Evolutionary conservation across 2,113 vertebrate genomes (phyloP).

Genomic region (Eupsittula cactorum): DNA sequence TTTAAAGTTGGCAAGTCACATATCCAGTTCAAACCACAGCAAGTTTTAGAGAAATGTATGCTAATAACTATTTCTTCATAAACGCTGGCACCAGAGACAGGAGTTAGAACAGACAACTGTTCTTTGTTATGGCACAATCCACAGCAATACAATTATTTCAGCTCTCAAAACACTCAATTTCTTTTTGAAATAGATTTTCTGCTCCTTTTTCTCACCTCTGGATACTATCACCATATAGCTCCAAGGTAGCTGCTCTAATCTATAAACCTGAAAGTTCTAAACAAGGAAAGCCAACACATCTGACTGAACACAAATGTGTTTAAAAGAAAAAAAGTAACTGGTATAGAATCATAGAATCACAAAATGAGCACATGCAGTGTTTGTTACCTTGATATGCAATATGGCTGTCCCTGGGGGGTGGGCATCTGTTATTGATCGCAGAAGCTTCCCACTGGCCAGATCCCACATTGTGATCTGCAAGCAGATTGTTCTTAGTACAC

Average conservation of each 20-base stretch:
- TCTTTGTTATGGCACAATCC: not conserved
- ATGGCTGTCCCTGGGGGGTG: conserved; percentile 97
- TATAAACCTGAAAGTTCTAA: not conserved
- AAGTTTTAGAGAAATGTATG: not conserved
- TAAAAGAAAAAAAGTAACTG: not conserved
- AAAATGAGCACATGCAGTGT: not conserved
- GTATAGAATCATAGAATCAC: not conserved
- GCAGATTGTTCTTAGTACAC: conserved; percentile 40
- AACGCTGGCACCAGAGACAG: not conserved
- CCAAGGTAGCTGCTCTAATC: not conserved
- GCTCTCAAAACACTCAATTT: not conserved
- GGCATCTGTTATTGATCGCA: conserved; percentile 94
- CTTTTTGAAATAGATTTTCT: not conserved
- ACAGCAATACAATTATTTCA: not conserved
- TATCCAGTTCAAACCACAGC: not conserved
- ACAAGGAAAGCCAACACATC: not conserved
- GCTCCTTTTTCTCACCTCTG: not conserved
- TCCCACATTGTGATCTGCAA: conserved; percentile 99
- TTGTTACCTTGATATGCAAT: conserved; percentile 91
- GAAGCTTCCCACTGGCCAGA: conserved; percentile 94
- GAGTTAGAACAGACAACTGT: not conserved
- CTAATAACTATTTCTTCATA: not conserved
- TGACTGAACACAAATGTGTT: not conserved
- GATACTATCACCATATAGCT: not conserved
- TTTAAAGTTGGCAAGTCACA: not conserved